Percentiles rank a stretch among this genome's conserved stretches.
Conservation (phyloP, 2,113 vertebrate genomes). For the Malurus cyaneus region DNA sequence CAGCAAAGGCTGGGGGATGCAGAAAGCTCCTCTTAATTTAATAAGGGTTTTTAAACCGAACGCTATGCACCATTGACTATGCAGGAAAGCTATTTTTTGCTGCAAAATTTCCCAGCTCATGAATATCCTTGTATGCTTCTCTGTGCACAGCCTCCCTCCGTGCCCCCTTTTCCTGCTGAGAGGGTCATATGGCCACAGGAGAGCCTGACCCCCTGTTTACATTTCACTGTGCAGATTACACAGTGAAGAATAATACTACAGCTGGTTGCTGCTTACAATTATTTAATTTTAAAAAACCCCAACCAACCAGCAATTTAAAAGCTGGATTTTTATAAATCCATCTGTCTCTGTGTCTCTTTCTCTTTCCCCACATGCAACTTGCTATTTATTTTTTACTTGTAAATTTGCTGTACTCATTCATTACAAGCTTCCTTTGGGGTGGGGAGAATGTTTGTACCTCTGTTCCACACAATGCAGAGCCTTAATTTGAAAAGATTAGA, state of each 20-base stretch:
- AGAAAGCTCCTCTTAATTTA: slow-evolving; percentile 62
- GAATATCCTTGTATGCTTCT: slow-evolving; percentile 8
- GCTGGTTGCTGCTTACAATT: slow-evolving; percentile 8
- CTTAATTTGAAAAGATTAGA: not conserved
- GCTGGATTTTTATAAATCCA: slow-evolving; percentile 20
- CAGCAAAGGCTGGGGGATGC: not conserved
- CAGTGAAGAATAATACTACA: slow-evolving; percentile 22
- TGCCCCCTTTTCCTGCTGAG: slow-evolving; percentile 36
- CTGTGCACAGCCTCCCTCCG: slow-evolving; percentile 20
- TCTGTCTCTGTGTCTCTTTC: not conserved
- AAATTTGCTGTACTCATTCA: not conserved
- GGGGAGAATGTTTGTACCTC: not conserved
- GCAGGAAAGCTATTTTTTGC: slow-evolving; percentile 48
- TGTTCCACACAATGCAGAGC: not conserved
- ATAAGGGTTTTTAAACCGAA: slow-evolving; percentile 49
- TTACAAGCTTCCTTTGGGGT: not conserved
- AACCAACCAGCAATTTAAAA: not conserved
- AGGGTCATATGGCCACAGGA: slow-evolving; percentile 40
- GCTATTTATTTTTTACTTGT: not conserved
- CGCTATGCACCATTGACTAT: slow-evolving; percentile 62
- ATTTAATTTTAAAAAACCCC: not conserved
- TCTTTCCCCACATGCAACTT: not conserved
- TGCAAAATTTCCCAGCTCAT: slow-evolving; percentile 29
- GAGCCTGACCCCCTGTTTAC: slow-evolving; percentile 33
- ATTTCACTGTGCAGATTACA: slow-evolving; percentile 51